Evolutionary conservation across 2,797 vertebrate species (phyloP).

Genomic region (Halcyon smyrnensis): DNA sequence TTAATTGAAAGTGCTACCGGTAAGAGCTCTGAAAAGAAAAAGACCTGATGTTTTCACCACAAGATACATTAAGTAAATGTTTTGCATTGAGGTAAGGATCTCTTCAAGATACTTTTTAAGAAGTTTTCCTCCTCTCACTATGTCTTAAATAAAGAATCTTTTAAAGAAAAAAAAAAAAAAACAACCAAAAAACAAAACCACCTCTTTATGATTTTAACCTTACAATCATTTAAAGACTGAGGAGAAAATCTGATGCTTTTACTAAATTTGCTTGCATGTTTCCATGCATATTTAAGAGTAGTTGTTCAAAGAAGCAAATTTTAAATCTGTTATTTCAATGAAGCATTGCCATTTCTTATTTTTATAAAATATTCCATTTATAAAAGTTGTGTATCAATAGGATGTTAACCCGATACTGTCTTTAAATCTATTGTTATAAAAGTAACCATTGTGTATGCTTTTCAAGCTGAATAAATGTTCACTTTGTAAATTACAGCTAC

Average conservation of each 20-base stretch:
- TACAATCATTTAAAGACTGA: not conserved
- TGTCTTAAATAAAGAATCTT: not conserved
- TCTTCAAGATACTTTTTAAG: not conserved
- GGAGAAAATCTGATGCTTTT: not conserved
- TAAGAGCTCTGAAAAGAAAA: not conserved
- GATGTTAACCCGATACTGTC: not conserved
- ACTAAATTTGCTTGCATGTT: not conserved
- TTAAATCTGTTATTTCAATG: conserved; percentile 54
- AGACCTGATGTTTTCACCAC: not conserved
- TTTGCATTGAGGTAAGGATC: not conserved
- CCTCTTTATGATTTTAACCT: not conserved
- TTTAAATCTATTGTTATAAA: not conserved
- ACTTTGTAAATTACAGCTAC: conserved; percentile 17
- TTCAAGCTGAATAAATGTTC: not conserved
- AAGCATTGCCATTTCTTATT: conserved; percentile 24
- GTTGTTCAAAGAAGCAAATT: not conserved
- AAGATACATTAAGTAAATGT: not conserved
- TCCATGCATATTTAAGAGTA: not conserved
- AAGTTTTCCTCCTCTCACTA: not conserved
- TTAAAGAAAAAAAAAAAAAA: not conserved
- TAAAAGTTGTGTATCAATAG: not conserved
- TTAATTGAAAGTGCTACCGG: not conserved
- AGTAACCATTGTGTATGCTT: not conserved
- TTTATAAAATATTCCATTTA: not conserved
- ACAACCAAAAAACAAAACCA: no score